Evolutionary conservation across 2,888 invertebrate genomes (phyloP), one percentile per base, ranked within the genome.

Genomic region (Rhodophaea formosa): DNA sequence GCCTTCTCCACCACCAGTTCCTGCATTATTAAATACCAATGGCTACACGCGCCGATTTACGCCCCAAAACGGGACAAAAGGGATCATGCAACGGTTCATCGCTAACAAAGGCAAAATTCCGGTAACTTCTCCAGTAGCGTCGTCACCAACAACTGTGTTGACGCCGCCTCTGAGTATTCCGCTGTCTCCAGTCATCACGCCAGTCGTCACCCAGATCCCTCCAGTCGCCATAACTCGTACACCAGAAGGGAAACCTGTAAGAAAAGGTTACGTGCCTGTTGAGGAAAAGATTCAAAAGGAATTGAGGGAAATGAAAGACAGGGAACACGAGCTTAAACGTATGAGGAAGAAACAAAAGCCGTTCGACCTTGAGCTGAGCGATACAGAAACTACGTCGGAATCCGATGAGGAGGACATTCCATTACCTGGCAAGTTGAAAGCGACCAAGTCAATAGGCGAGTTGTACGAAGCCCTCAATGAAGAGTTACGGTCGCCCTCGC

Each of bases 241-340:
- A 51, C 84, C 92, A 1, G 93, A 93, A 64, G 94, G 94, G 0
- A 93, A 93, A 66, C 93, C 94, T 0, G 90, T 94, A 35, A 92
- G 96, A 58, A 96, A 95, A 65, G 96, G 96, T 14, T 96, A 93
- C 79, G 94, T 96, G 5, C 95, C 97, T 0, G 96, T 97, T 2
- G 97, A 97, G 79, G 95, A 96, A 72, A 97, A 96, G 83, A 97
- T 98, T 70, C 96, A 96, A 74, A 94, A 94, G 63, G 98, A 98
- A 81, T 86, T 98, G 54, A 92, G 94, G 75, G 97, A 97, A 71
- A 95, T 97, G 93, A 95, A 96, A 74, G 93, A 94, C 65, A 92
- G 97, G 57, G 97, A 97, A 75, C 94, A 95, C 64, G 97, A 97
- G 74, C 86, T 97, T 46, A 95, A 96, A 92, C 91, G 92, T 65